Evolutionary conservation across 2,797 vertebrate species (phyloP), one percentile per base, ranked within the genome.

Genomic region (Vultur gryphus): DNA sequence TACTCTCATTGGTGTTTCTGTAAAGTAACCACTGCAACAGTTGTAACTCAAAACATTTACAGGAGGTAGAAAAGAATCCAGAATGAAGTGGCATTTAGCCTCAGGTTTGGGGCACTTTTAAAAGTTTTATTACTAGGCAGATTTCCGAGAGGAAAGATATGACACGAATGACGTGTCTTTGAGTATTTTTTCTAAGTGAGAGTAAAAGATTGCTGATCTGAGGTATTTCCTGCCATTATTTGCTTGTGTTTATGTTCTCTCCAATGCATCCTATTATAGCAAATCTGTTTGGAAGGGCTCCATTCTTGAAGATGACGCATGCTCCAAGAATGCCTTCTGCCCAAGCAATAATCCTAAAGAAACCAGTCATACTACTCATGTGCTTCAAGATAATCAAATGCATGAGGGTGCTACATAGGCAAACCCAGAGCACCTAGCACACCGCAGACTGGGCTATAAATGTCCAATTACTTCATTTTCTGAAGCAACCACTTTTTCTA

Each of bases 141-240:
- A 65, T 39, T 85, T 93, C 87, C 92, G 76, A 85, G 90, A 95
- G 84, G 75, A 85, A 95, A 93, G 44, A 76, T 51, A 49, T 84
- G 86, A 89, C 86, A 93, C 37, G 31, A 95, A 75, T 62, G 61
- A 89, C 11, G 4, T 54, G 71, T 65, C 81, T 90, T 26, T 48
- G 57, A 93, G 61, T 94, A 67, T 71, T 93, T 95, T 89, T 92
- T 83, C 87, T 89, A 87, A 89, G 84, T 17, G 33, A 93, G 73
- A 97, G 83, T 65, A 82, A 48, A 70, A 84, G 71, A 71, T 39
- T 71, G 72, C 77, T 94, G 77, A 79, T 62, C 80, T 46, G 66
- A 86, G 87, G 57, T 88, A 95, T 93, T 97, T 97, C 87, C 92
- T 92, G 92, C 52, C 90, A 95, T 95, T 95, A 97, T 95, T 95